phyloP scores from a whole-genome alignment of 2,113 vertebrate species.

The Furnarius figulus region DNA sequence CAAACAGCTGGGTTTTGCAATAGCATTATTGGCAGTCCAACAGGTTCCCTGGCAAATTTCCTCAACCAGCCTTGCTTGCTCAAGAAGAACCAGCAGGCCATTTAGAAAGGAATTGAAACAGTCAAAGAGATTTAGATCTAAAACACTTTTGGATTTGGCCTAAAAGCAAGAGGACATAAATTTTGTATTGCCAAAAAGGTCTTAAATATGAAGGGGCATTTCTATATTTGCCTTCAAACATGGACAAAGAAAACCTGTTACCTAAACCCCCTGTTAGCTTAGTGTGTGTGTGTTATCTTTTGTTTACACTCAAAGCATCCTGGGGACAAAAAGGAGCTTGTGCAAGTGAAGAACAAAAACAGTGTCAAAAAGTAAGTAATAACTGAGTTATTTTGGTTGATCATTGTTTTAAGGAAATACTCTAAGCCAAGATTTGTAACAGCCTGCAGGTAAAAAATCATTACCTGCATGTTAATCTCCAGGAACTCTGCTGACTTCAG shows the following conservation, averaged over 20 bases:
- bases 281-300: neutral
- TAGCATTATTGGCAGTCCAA: neutral
- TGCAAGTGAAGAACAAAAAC: neutral
- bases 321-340: neutral
- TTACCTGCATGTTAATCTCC: neutral
- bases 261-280: neutral
- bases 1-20: neutral
- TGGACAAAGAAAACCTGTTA: neutral
- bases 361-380: neutral
- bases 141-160: neutral
- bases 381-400: neutral
- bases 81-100: neutral
- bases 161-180: neutral
- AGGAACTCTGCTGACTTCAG: neutral
- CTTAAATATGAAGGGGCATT: neutral
- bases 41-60: neutral
- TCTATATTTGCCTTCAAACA: neutral
- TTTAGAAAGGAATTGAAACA: neutral
- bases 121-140: neutral
- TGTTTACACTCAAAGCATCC: neutral
- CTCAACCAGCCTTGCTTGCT: neutral
- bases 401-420: neutral
- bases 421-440: neutral
- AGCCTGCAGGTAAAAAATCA: neutral
- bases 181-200: neutral